Evolutionary conservation across 2,888 invertebrate genomes (phyloP).

Genomic region (Phortica okadai): DNA sequence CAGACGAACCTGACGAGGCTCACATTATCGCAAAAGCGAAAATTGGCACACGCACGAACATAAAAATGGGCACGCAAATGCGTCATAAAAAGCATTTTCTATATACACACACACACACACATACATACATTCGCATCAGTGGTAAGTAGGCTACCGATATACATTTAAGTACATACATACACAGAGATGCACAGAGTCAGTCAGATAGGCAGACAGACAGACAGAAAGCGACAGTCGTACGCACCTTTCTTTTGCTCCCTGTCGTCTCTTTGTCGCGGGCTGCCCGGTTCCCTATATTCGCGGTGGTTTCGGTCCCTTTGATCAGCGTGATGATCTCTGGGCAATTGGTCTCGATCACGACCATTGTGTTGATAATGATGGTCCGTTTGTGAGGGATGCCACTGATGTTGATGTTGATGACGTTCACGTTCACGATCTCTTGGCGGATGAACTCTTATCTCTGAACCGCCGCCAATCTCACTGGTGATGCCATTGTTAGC

Average conservation of each 20-base stretch:
- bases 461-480: not conserved
- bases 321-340: slow-evolving; percentile 27
- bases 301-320: slow-evolving; percentile 17
- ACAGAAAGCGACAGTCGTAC: not conserved
- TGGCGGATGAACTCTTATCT: not conserved
- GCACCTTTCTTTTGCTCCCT: slow-evolving; percentile 16
- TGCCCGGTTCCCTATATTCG: slow-evolving; percentile 8
- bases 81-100: not conserved
- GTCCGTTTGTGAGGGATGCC: slow-evolving; percentile 46
- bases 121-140: not conserved
- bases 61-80: not conserved
- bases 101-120: not conserved
- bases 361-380: slow-evolving; percentile 52
- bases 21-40: not conserved
- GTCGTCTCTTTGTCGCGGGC: slow-evolving; percentile 1
- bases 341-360: slow-evolving; percentile 47
- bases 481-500: slow-evolving; percentile 25
- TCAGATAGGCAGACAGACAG: not conserved
- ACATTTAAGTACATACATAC: not conserved
- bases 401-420: slow-evolving; percentile 43
- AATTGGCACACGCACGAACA: not conserved
- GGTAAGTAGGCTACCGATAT: slow-evolving; percentile 7
- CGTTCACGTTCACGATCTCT: slow-evolving; percentile 14
- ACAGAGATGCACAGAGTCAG: not conserved
- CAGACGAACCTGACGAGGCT: too few relatives aligned